A percentile compares a stretch with the other conserved stretches of the same genome.
Conservation (phyloP, 1,140 invertebrate species). For the Drosophila hydei region DNA sequence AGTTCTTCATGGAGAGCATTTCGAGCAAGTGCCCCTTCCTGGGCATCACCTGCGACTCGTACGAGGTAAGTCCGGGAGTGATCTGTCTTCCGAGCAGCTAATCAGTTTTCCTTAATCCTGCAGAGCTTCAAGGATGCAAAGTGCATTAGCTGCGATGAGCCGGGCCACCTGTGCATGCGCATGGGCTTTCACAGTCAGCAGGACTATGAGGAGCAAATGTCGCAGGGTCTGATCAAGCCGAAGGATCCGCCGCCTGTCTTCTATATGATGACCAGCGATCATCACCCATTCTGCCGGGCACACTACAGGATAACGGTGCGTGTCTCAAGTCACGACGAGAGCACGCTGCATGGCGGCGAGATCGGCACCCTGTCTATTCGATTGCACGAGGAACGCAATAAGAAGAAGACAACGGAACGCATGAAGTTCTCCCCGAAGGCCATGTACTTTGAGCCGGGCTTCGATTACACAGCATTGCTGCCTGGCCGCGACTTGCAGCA, state of each 20-base stretch:
- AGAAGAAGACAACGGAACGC: conserved; percentile 85
- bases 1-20: conserved; percentile 94
- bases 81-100: not conserved
- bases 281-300: conserved; percentile 89
- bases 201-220: conserved; percentile 84
- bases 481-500: conserved; percentile 87
- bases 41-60: conserved; percentile 91
- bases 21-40: conserved; percentile 90
- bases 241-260: conserved; percentile 85
- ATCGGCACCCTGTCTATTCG: conserved; percentile 88
- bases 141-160: conserved; percentile 89
- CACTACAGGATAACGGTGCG: conserved; percentile 91
- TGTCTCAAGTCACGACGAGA: conserved; percentile 89
- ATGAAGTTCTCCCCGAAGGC: conserved; percentile 85
- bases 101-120: not conserved
- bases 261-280: conserved; percentile 89
- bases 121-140: conserved; percentile 89
- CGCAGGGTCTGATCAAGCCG: conserved; percentile 82
- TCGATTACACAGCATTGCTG: conserved; percentile 88
- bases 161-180: conserved; percentile 87
- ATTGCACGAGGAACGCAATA: conserved; percentile 86
- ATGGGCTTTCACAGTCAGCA: conserved; percentile 88
- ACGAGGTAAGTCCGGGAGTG: conserved; percentile 85
- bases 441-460: conserved; percentile 89
- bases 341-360: conserved; percentile 90